Conservation (phyloP, 2,888 invertebrate genomes). For the Emmelina monodactyla region DNA sequence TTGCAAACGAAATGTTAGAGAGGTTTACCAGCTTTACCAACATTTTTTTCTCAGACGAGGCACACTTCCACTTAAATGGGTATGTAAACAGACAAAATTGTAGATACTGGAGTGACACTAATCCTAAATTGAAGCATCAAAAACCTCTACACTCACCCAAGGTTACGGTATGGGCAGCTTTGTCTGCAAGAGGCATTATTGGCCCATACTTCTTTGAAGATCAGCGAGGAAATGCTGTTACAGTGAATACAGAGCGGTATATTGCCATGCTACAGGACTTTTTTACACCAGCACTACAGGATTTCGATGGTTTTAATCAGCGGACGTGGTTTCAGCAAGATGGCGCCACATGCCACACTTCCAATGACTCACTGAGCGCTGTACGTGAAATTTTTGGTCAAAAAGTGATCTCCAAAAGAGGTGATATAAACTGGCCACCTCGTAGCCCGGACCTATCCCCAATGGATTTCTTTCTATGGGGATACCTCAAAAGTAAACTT, state of each 20-base stretch:
- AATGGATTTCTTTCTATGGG: constrained; percentile 15
- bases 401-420: constrained; percentile 15
- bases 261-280: constrained; percentile 12
- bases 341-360: constrained; percentile 9
- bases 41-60: too few relatives aligned
- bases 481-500: constrained; percentile 16
- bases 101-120: too few relatives aligned
- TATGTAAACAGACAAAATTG: too few relatives aligned
- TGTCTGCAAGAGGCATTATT: constrained; percentile 14
- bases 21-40: too few relatives aligned
- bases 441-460: constrained; percentile 16
- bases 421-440: constrained; percentile 16
- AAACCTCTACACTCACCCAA: constrained; percentile 11
- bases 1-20: too few relatives aligned
- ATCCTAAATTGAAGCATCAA: too few relatives aligned
- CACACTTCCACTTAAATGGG: too few relatives aligned
- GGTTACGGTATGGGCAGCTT: constrained; percentile 14
- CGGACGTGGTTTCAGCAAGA: constrained; percentile 14
- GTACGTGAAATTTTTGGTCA: constrained; percentile 6
- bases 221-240: constrained; percentile 8
- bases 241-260: constrained; percentile 13
- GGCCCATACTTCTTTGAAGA: constrained; percentile 16
- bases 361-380: constrained; percentile 1
- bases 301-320: constrained; percentile 10
- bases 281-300: constrained; percentile 7